Evolutionary conservation across 1,140 invertebrate genomes (phyloP), one percentile per base, ranked within the genome.

Genomic region (Drosophila arizonae): DNA sequence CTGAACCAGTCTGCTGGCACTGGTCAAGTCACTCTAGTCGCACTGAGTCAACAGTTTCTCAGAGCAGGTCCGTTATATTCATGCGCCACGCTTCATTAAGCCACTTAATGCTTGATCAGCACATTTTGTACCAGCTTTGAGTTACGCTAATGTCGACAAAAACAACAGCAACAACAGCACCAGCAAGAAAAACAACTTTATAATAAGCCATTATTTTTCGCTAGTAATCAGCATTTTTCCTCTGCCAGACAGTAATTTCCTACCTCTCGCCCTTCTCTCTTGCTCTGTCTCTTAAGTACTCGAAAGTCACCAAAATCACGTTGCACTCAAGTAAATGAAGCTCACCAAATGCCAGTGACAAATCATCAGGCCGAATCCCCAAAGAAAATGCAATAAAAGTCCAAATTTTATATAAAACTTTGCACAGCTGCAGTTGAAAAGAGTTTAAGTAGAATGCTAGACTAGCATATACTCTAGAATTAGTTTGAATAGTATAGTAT

Each of bases 21-120:
- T 33, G 28, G 28, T 4, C 28, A 30, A 33, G 33, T 33, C 8
- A 1, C 2, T 26, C 13, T 26, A 3, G 30, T 30, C 15, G 10
- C 45, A 28, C 52, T 15, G 58, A 54, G 46, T 58, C 33, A 55
- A 60, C 50, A 45, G 33, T 61, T 68, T 72, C 66, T 10, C 60
- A 55, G 17, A 39, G 62, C 71, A 65, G 69, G 62, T 77, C 81
- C 81, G 81, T 77, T 87, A 78, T 75, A 73, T 79, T 52, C 77
- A 81, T 86, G 60, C 51, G 82, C 82, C 82, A 82, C 82, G 81
- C 82, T 86, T 81, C 79, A 86, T 87, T 77, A 76, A 72, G 58
- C 76, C 87, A 71, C 76, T 87, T 86, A 48, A 69, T 76, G 84
- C 79, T 74, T 66, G 79, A 88, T 86, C 82, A 86, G 84, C 82